Conservation (phyloP, 2,888 invertebrate genomes). For the Meloe dianella region DNA sequence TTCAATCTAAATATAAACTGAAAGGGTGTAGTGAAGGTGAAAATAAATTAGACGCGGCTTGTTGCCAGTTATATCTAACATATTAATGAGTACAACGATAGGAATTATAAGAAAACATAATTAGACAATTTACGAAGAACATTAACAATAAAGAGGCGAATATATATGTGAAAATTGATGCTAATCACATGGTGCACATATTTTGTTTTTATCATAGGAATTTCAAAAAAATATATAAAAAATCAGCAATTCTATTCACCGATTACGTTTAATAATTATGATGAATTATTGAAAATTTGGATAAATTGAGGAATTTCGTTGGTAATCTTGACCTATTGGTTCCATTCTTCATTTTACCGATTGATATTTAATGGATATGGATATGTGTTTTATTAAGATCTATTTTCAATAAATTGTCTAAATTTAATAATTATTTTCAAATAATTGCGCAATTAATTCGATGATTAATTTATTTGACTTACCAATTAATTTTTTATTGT, state of each 20-base stretch:
- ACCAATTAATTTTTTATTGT: neutral
- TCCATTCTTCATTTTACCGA: neutral
- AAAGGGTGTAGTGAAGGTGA: conserved; percentile 13
- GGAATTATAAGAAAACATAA: neutral
- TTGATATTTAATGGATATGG: no score
- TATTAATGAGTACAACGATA: neutral
- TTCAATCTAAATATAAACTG: conserved; percentile 27
- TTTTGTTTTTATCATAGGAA: neutral
- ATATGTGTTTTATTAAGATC: no score
- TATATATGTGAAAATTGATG: neutral
- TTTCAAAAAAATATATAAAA: neutral
- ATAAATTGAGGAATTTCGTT: neutral
- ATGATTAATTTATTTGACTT: neutral
- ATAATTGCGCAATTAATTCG: no score
- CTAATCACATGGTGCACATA: conserved; percentile 6
- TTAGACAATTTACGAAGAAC: neutral
- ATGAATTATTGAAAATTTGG: neutral
- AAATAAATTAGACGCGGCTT: conserved; percentile 11
- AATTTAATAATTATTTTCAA: no score
- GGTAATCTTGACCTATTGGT: neutral
- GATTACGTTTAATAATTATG: neutral
- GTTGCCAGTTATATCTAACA: conserved; percentile 13
- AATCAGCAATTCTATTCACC: neutral
- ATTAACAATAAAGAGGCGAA: no score
- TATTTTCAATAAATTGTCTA: no score